These are phyloP conservation scores for Girardinichthys multiradiatus DNA, from an alignment of 2,113 vertebrate species.

Conservation along the genomic window DNA sequence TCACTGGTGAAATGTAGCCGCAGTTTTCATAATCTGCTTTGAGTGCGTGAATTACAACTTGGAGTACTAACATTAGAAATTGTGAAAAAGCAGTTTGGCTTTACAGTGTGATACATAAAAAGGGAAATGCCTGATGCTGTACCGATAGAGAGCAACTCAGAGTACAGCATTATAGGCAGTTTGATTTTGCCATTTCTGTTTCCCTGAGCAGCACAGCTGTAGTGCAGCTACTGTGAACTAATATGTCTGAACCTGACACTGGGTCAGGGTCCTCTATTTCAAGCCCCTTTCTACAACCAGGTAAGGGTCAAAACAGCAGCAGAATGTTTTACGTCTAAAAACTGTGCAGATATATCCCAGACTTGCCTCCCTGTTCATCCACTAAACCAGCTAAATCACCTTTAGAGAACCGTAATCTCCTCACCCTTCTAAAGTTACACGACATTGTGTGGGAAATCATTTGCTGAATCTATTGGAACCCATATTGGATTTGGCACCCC, in stretches of 20 bases:
- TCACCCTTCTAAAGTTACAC: conserved; percentile 71
- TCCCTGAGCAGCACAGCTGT: conserved; percentile 44
- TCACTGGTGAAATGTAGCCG: conserved; percentile 27
- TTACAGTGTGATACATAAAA: background rate
- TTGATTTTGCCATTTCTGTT: conserved; percentile 59
- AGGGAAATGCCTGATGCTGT: background rate
- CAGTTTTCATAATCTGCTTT: conserved; percentile 25
- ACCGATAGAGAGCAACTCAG: conserved; percentile 1
- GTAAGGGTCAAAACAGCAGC: conserved; percentile 67
- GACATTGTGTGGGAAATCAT: conserved; percentile 74
- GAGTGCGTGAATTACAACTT: conserved; percentile 33
- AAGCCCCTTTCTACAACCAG: conserved; percentile 58
- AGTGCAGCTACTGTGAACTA: conserved; percentile 67
- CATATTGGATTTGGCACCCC: conserved; percentile 46
- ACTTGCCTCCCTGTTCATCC: conserved; percentile 58
- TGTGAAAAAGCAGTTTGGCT: conserved; percentile 5
- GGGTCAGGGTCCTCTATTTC: conserved; percentile 68
- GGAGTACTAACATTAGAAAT: background rate
- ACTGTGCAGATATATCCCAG: conserved; percentile 63
- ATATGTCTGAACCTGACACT: conserved; percentile 56
- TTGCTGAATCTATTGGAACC: conserved; percentile 58
- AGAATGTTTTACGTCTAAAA: conserved; percentile 44
- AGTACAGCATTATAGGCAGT: background rate
- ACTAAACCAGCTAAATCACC: conserved; percentile 70
- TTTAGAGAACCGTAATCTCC: conserved; percentile 68